These are phyloP conservation scores for Leptarthrus brevirostris DNA, from an alignment of 2,888 invertebrate species.

Conservation along the genomic window DNA sequence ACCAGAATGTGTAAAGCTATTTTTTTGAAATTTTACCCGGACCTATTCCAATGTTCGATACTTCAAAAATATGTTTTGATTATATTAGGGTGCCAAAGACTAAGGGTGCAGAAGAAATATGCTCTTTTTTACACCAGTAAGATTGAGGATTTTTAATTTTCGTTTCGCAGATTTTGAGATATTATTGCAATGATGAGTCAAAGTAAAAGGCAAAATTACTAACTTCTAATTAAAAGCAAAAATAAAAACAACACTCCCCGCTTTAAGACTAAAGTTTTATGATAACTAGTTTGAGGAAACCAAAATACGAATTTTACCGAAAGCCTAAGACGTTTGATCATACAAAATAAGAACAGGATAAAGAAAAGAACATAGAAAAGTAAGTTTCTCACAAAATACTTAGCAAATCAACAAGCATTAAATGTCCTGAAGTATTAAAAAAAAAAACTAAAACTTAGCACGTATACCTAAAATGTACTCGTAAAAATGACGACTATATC, in stretches of 20 bases:
- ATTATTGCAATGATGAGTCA: no score
- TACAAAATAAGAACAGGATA: slow-evolving; percentile 15
- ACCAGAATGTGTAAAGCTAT: no score
- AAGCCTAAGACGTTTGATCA: not conserved
- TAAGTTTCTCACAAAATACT: slow-evolving; percentile 13
- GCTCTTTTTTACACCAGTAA: no score
- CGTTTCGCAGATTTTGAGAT: no score
- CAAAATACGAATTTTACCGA: not conserved
- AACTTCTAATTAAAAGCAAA: not conserved
- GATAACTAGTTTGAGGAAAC: not conserved
- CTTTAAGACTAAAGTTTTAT: slow-evolving; percentile 2
- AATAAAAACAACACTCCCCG: slow-evolving; percentile 4
- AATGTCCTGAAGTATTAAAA: slow-evolving; percentile 22
- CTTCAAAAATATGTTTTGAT: no score
- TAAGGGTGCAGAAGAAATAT: no score
- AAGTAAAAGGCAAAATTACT: no score
- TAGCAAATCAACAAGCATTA: not conserved
- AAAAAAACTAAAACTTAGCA: slow-evolving; percentile 2
- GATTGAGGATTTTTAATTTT: no score
- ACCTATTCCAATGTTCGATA: no score
- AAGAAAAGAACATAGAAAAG: slow-evolving; percentile 8
- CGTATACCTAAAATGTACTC: slow-evolving; percentile 14
- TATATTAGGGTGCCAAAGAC: no score
- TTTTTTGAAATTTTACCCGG: no score
- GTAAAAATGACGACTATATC: slow-evolving; percentile 29